Evolutionary conservation across 2,113 vertebrate species (phyloP).

Genomic region (Scophthalmus maximus): DNA sequence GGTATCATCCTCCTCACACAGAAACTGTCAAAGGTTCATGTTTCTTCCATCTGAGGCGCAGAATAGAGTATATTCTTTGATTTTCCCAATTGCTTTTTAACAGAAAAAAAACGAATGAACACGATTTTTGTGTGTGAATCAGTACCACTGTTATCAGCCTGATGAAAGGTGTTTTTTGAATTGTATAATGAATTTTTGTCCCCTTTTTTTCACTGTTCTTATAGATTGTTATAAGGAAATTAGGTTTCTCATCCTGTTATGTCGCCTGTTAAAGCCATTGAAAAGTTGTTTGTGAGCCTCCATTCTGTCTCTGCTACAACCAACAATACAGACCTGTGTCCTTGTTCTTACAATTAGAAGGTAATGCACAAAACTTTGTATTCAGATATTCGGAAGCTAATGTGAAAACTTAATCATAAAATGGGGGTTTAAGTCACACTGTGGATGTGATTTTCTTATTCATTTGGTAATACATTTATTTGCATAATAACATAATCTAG

Average conservation of each 20-base stretch:
- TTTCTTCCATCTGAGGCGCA: constrained; percentile 7
- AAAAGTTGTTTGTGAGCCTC: constrained; percentile 8
- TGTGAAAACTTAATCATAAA: too few relatives aligned
- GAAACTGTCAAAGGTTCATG: background rate
- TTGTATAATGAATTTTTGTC: constrained; percentile 32
- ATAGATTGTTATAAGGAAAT: constrained; percentile 29
- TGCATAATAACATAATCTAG: too few relatives aligned
- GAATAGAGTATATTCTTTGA: background rate
- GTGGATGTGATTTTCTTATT: too few relatives aligned
- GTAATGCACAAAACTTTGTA: too few relatives aligned
- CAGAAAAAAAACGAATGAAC: constrained; percentile 11
- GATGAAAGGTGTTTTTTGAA: constrained; percentile 22
- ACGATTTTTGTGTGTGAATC: constrained; percentile 43
- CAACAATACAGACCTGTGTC: too few relatives aligned
- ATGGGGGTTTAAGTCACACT: too few relatives aligned
- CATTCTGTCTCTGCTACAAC: background rate
- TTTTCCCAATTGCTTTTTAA: constrained; percentile 5
- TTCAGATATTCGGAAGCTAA: too few relatives aligned
- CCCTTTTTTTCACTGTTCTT: constrained; percentile 26
- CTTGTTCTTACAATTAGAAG: too few relatives aligned
- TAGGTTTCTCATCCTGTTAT: constrained; percentile 10
- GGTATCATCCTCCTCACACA: constrained; percentile 5
- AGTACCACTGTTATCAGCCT: constrained; percentile 1
- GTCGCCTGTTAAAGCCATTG: constrained; percentile 53
- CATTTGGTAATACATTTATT: too few relatives aligned